Evolutionary conservation across 2,888 invertebrate species (phyloP).

Genomic region (Iphiclides podalirius): DNA sequence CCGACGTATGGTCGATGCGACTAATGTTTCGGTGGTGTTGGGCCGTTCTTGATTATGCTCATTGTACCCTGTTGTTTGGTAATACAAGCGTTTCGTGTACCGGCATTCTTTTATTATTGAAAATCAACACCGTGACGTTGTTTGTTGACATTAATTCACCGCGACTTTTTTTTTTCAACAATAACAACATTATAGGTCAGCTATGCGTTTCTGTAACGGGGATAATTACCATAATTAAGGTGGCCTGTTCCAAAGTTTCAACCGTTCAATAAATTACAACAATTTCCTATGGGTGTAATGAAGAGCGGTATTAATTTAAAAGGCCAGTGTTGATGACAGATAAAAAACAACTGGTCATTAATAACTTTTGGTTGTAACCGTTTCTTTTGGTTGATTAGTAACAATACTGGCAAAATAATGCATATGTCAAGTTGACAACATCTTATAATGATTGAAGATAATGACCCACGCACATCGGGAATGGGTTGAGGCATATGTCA

Average conservation of each 20-base stretch:
- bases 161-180: background rate
- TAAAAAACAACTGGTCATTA: too few species aligned
- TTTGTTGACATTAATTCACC: constrained; percentile 6
- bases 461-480: constrained; percentile 39
- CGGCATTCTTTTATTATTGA: too few species aligned
- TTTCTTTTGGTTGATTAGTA: too few species aligned
- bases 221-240: too few species aligned
- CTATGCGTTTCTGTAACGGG: background rate
- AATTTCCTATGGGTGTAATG: too few species aligned
- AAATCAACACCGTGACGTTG: constrained; percentile 7
- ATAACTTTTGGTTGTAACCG: too few species aligned
- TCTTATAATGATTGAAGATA: constrained; percentile 58
- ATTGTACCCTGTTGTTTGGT: constrained; percentile 27
- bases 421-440: constrained; percentile 39
- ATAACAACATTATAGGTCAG: constrained; percentile 5
- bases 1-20: constrained; percentile 30
- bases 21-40: constrained; percentile 30
- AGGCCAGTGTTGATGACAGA: too few species aligned
- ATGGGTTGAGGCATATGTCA: constrained; percentile 57
- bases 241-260: too few species aligned
- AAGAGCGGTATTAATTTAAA: too few species aligned
- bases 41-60: constrained; percentile 28
- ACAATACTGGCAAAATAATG: background rate
- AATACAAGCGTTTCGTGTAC: background rate
- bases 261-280: too few species aligned